Conservation (phyloP, 2,797 vertebrate genomes). For the Enteromius afrohamiltoni region DNA sequence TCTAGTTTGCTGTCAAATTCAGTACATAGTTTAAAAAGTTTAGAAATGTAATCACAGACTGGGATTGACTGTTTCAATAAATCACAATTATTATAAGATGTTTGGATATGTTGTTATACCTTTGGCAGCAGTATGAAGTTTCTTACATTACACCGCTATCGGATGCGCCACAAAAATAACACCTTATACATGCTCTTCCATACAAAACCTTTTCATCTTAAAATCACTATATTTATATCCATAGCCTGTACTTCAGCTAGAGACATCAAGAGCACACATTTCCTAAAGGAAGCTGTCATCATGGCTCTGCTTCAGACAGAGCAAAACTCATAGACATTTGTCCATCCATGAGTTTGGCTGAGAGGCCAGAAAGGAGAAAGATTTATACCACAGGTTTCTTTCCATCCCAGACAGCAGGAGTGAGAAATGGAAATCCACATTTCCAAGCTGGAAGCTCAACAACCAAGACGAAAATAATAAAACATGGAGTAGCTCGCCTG, state of each 20-base stretch:
- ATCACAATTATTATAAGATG: neutral
- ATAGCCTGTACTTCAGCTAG: slow-evolving; percentile 23
- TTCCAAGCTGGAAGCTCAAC: neutral
- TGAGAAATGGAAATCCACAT: slow-evolving; percentile 19
- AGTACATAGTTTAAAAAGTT: neutral
- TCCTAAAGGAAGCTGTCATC: slow-evolving; percentile 1
- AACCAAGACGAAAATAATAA: neutral
- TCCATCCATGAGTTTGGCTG: slow-evolving; percentile 63
- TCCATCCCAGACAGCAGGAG: slow-evolving; percentile 4
- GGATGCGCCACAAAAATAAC: neutral
- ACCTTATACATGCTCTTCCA: neutral
- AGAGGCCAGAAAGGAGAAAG: slow-evolving; percentile 50
- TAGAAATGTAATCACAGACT: neutral
- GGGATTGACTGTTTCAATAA: neutral
- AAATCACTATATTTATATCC: slow-evolving; percentile 2
- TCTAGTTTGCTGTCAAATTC: neutral
- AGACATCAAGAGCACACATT: slow-evolving; percentile 6
- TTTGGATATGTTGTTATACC: neutral
- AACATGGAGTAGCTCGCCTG: neutral
- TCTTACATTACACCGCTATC: neutral
- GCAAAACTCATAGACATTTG: slow-evolving; percentile 64
- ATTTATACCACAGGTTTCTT: slow-evolving; percentile 17
- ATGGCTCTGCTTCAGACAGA: neutral
- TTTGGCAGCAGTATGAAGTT: neutral
- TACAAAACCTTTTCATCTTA: neutral